Evolutionary conservation across 2,113 vertebrate genomes (phyloP).

Genomic region (Ophiodon elongatus): DNA sequence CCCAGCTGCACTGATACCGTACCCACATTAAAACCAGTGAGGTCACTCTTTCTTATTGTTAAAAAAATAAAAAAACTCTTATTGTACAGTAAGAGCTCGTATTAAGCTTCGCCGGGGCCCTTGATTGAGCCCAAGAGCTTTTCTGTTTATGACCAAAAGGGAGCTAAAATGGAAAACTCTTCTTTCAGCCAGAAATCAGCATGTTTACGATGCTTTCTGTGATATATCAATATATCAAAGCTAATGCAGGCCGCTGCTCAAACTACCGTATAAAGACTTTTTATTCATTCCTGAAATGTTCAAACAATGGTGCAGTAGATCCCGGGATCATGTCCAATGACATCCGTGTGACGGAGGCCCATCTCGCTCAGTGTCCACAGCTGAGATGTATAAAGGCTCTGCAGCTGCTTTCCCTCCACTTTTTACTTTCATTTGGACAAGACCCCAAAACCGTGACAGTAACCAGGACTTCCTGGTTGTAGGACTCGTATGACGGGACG

Average conservation of each 20-base stretch:
- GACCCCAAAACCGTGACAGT: neutral
- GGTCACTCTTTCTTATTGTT: conserved; percentile 22
- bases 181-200: conserved; percentile 31
- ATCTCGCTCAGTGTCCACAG: conserved; percentile 10
- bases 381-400: conserved; percentile 20
- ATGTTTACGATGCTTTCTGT: conserved; percentile 16
- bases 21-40: conserved; percentile 22
- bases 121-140: conserved; percentile 1
- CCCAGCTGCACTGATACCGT: conserved; percentile 17
- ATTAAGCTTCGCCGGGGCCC: conserved; percentile 2
- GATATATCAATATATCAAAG: conserved; percentile 29
- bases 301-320: conserved; percentile 15
- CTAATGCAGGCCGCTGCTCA: neutral
- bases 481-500: neutral
- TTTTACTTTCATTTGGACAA: conserved; percentile 38
- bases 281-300: neutral
- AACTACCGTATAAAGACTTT: conserved; percentile 29
- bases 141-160: conserved; percentile 22
- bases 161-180: conserved; percentile 48
- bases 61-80: conserved; percentile 23
- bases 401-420: conserved; percentile 5
- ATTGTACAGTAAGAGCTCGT: conserved; percentile 26
- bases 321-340: neutral
- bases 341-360: conserved; percentile 3
- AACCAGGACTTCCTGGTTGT: conserved; percentile 45